Base-by-base conservation (phyloP, 35 echinoderm and acorn worm genomes). In the Ophioderma brevispina region DNA sequence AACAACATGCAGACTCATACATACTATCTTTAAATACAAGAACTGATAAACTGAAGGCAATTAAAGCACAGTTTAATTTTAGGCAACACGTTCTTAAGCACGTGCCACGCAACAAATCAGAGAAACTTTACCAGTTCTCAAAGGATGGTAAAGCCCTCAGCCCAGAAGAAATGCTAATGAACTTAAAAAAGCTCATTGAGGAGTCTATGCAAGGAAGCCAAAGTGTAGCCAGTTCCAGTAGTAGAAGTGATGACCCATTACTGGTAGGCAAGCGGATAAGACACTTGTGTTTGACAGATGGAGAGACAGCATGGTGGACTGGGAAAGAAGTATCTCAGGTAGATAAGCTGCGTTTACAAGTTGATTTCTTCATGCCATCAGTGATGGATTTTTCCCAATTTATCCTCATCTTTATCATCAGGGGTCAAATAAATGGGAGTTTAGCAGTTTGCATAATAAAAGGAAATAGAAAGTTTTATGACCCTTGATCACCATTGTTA, bases 281-380 rank as follows among this genome's bases (percentile, higher is more conserved):
- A 31, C 78, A 80, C 31, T 31, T 80, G 0, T 80, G 33, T 33
- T 38, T 25, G 4, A 39, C 33, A 37, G 78, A 37, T 37, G 35
- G 78, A 38, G 78, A 80, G 78, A 17, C 5, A 75, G 59, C n/a
- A 25, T 86, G 30, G 31, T 39, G 37, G 13, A 75, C 63, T 34
- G 84, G 84, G 0, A 86, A 86, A 64, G 84, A 75, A 28, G 75
- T 86, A 4, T 86, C 84, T 11, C 84, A 86, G 84, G 84, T 86
- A n/a, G n/a, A n/a, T n/a, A n/a, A n/a, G n/a, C n/a, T n/a, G n/a
- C 35, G 21, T 50, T 0, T 78, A 36, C 11, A 46, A 17, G 17
- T 8, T 8, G 17, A 17, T 46, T 78, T 32, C 17, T n/a, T 32
- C 28, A 36, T n/a, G n/a, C n/a, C 31, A 78, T 78, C 31, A 28